Evolutionary conservation across 1,140 invertebrate genomes (phyloP).

Genomic region (Chironomus tepperi): DNA sequence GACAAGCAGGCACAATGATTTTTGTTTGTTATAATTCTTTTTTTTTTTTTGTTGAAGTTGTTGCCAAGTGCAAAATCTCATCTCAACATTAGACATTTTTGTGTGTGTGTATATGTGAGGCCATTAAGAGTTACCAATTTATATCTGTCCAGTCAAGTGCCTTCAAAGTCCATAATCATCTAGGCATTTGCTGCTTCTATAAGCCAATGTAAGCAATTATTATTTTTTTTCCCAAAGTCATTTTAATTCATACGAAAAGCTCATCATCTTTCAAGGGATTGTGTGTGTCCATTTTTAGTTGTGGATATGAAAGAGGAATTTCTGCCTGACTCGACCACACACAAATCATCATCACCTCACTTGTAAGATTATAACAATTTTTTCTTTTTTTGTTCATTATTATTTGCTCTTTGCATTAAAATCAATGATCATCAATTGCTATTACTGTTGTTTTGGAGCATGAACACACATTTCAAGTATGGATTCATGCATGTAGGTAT

Average conservation of each 20-base stretch:
- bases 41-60: neutral
- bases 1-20: no score
- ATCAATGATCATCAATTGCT: neutral
- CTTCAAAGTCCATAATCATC: neutral
- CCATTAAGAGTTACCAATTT: neutral
- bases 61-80: constrained; percentile 20
- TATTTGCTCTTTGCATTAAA: constrained; percentile 19
- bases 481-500: neutral
- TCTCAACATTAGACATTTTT: neutral
- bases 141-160: constrained; percentile 18
- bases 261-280: neutral
- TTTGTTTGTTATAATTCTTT: no score
- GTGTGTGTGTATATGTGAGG: no score
- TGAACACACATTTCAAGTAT: neutral
- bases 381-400: neutral
- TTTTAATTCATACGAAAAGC: constrained; percentile 17
- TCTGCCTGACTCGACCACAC: constrained; percentile 18
- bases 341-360: neutral
- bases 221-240: neutral
- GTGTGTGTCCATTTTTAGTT: constrained; percentile 5
- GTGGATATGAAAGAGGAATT: neutral
- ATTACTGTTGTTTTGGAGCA: constrained; percentile 6
- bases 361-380: constrained; percentile 22
- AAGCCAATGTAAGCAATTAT: constrained; percentile 10
- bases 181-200: neutral